Percentiles rank a stretch among this genome's conserved stretches.
These are phyloP conservation scores for Threskiornis aethiopicus DNA, from an alignment of 2,797 vertebrate genomes.

Conservation along the genomic window DNA sequence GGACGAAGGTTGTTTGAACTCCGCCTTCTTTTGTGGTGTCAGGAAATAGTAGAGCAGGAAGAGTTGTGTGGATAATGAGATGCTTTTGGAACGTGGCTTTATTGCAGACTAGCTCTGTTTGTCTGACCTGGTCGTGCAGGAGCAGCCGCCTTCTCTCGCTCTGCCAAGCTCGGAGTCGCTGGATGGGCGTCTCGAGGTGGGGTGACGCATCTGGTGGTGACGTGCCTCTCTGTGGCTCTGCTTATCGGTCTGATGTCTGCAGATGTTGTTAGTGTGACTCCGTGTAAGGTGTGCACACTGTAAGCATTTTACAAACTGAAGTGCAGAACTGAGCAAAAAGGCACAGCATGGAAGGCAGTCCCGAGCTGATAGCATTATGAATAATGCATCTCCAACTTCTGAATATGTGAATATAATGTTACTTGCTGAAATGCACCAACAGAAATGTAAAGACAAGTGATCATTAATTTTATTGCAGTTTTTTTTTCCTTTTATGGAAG, in stretches of 20 bases:
- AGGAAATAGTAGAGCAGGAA: neutral
- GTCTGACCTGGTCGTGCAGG: neutral
- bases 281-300: rapidly evolving
- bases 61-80: neutral
- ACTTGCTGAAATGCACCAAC: conserved; percentile 41
- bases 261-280: neutral
- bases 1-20: neutral
- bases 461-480: neutral
- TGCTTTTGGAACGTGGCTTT: neutral
- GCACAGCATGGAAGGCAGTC: neutral
- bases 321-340: neutral
- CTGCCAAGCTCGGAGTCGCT: neutral
- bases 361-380: neutral
- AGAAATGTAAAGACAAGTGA: conserved; percentile 40
- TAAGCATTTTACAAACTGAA: neutral
- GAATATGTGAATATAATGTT: neutral
- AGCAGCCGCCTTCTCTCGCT: neutral
- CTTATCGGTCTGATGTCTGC: neutral
- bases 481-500: conserved; percentile 41
- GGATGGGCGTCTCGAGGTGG: rapidly evolving
- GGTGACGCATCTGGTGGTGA: neutral
- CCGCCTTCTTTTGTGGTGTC: neutral
- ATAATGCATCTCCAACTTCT: neutral
- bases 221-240: neutral
- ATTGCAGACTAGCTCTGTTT: neutral